Evolutionary conservation across 2,113 vertebrate species (phyloP).

Genomic region (Tympanuchus pallidicinctus): DNA sequence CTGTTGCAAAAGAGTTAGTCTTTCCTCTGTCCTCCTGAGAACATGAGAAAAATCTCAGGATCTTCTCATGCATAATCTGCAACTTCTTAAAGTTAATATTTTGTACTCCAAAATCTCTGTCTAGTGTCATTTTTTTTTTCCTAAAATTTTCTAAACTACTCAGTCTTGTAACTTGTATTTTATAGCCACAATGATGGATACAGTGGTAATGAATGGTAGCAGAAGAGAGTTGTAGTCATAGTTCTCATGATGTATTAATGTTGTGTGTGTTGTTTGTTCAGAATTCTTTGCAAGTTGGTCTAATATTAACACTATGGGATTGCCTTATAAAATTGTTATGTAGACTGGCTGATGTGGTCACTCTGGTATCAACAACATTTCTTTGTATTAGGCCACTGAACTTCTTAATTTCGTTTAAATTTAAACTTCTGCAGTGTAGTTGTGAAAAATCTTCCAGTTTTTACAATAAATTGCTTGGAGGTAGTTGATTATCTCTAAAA

Average conservation of each 20-base stretch:
- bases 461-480: background rate
- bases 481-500: background rate
- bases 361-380: background rate
- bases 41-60: background rate
- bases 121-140: background rate
- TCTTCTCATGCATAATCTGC: background rate
- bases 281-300: background rate
- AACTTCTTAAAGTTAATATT: background rate
- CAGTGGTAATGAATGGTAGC: background rate
- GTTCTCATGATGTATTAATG: background rate
- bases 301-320: background rate
- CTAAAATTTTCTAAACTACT: background rate
- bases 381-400: background rate
- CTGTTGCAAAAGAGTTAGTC: background rate
- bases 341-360: background rate
- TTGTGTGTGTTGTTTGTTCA: background rate
- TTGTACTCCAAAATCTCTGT: background rate
- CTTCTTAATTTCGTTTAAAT: background rate
- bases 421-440: background rate
- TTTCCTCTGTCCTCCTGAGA: background rate
- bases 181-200: background rate
- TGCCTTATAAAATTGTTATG: background rate
- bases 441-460: background rate
- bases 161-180: background rate
- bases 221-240: background rate